phyloP scores from a whole-genome alignment of 1,140 invertebrate species.

The Gryon sp. region DNA sequence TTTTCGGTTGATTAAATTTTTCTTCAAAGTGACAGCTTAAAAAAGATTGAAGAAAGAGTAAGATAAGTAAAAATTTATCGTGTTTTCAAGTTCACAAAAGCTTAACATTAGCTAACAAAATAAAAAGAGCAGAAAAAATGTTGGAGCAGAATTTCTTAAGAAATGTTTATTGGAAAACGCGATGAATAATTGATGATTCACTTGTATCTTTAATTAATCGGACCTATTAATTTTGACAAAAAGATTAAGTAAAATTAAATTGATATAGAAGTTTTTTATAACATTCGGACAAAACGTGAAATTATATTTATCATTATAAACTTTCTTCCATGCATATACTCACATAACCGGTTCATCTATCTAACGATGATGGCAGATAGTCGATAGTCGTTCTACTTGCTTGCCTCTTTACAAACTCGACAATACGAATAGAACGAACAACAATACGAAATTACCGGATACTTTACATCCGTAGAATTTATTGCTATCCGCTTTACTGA shows the following conservation, averaged over 20 bases:
- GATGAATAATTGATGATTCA: constrained; percentile 45
- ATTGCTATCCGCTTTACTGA: constrained; percentile 64
- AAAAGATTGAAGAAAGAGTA: too few relatives aligned
- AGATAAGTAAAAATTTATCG: too few relatives aligned
- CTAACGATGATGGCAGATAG: constrained; percentile 65
- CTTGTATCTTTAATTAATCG: constrained; percentile 51
- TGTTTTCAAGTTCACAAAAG: too few relatives aligned
- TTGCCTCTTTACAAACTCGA: constrained; percentile 66
- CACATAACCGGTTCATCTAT: constrained; percentile 63
- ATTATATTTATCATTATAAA: constrained; percentile 64
- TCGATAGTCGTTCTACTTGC: constrained; percentile 67
- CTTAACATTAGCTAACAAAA: too few relatives aligned
- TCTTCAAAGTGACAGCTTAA: too few relatives aligned
- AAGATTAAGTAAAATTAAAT: constrained; percentile 53
- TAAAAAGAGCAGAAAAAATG: too few relatives aligned
- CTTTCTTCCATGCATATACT: constrained; percentile 51
- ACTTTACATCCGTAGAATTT: constrained; percentile 67
- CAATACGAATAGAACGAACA: constrained; percentile 66
- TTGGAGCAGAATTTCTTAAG: too few relatives aligned
- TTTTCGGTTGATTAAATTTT: too few relatives aligned
- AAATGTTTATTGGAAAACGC: too few relatives aligned
- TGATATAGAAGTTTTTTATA: constrained; percentile 38
- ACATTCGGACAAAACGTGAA: constrained; percentile 15
- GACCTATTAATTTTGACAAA: constrained; percentile 42
- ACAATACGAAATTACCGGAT: constrained; percentile 68